Base-by-base conservation (phyloP, 64 coral and sea anemone genomes). In the Stylophora pistillata region DNA sequence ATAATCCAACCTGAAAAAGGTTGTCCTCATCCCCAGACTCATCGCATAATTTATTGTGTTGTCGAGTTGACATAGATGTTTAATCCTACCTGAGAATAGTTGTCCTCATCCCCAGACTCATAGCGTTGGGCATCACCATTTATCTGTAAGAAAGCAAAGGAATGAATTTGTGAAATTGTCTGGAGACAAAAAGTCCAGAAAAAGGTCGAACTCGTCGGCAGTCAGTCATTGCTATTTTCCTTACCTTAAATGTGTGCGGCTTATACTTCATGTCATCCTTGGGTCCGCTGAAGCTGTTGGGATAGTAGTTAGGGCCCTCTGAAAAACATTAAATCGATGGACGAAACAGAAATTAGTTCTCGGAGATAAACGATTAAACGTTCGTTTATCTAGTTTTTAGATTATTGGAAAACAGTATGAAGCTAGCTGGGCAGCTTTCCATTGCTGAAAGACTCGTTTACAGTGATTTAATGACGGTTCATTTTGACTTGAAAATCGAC, bases 1-100 rank as follows among this genome's bases (percentile, higher is more conserved):
- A 47, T 47, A 11, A 20, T 62, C 23, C 26, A 10, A 96, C 94
- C 91, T 96, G 94, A 56, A 87, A 86, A 72, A 74, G 93, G 54
- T 96, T 96, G 57, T 96, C 94, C 41, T 96, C 94, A 66, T 96
- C 94, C 25, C 86, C 90, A 59, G 86, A 85, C 90, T 96, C 92
- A 71, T 87, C 86, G 27, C 94, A n/a, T n/a, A 47, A 47, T 47
- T 47, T 47, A 47, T 47, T 47, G 37, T 7, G 7, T 7, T 47
- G 37, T 47, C 37, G 7, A 4, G 37, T 47, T 47, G 37, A 47
- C 37, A 47, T 4, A 47, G 37, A 3, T 47, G 3, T 47, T 20
- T 65, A 11, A 20, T 62, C 23, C 26, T 18, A 96, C 94, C 91
- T 96, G 94, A 56, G 90, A 86, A 72, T 74, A 96, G 54, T 96